Conservation (phyloP, 1,140 invertebrate species). For the Orussus abietinus region DNA sequence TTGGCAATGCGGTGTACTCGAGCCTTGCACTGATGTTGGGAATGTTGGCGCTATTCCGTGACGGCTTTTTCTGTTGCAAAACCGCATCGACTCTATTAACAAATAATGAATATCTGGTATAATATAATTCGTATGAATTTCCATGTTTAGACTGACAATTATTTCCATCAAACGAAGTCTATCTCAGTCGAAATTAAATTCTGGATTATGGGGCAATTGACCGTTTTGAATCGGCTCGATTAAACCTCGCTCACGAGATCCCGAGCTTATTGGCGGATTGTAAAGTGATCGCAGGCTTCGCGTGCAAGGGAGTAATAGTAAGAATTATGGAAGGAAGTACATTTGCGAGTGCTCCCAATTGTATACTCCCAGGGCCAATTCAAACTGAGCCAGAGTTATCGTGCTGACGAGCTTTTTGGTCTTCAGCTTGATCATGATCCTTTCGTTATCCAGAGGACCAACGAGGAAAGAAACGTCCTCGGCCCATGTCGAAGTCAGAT, state of each 20-base stretch:
- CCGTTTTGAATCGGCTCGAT: too few relatives aligned
- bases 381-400: constrained; percentile 53
- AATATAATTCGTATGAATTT: constrained; percentile 5
- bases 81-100: constrained; percentile 49
- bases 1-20: constrained; percentile 52
- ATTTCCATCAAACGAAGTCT: too few relatives aligned
- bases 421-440: constrained; percentile 51
- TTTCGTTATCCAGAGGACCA: constrained; percentile 49
- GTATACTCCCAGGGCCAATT: constrained; percentile 50
- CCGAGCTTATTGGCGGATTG: too few relatives aligned
- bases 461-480: constrained; percentile 56
- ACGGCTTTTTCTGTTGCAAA: constrained; percentile 52
- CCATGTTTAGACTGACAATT: too few relatives aligned
- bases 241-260: too few relatives aligned
- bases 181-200: too few relatives aligned
- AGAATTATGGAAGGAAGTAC: too few relatives aligned
- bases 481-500: constrained; percentile 46
- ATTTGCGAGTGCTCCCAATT: constrained; percentile 49
- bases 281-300: too few relatives aligned
- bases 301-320: too few relatives aligned
- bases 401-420: constrained; percentile 54
- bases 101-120: constrained; percentile 4
- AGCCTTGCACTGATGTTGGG: constrained; percentile 48
- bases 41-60: constrained; percentile 39
- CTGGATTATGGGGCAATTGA: too few relatives aligned